These are phyloP conservation scores for Odocoileus hemionus DNA, from an alignment of 2,113 vertebrate genomes.

Conservation along the genomic window DNA sequence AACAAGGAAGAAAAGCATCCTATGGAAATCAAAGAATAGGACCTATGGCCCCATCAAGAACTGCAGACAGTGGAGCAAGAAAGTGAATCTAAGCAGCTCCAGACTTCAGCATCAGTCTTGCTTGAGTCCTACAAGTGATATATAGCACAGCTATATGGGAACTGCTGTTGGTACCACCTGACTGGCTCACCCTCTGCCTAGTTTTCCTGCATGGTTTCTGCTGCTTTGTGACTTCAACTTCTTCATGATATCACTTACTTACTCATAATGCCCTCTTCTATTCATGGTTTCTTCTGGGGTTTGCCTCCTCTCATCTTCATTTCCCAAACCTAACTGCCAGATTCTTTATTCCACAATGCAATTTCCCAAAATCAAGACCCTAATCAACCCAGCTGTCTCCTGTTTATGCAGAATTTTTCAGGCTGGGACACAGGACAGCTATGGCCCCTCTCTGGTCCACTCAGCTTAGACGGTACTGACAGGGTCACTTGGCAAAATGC, in stretches of 20 bases:
- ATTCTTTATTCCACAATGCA: neutral
- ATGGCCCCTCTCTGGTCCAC: neutral
- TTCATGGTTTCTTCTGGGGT: neutral
- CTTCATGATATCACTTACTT: neutral
- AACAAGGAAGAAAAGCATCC: neutral
- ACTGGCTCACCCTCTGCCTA: neutral
- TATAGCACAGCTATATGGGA: neutral
- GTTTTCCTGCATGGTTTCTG: neutral
- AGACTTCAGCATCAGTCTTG: too few species aligned
- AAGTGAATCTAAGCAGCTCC: too few species aligned
- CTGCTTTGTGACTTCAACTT: neutral
- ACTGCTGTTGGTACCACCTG: accelerated
- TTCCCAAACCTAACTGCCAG: neutral
- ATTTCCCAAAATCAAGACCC: neutral
- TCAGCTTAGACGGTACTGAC: neutral
- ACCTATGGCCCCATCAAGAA: neutral
- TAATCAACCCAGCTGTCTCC: neutral
- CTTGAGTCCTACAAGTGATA: neutral
- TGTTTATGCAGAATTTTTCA: neutral
- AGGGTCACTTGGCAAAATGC: neutral
- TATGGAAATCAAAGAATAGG: neutral
- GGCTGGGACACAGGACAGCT: neutral
- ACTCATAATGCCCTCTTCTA: neutral
- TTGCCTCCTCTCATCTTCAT: neutral
- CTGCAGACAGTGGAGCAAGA: neutral